These are phyloP conservation scores for Acleris literana DNA, from an alignment of 2,888 invertebrate genomes.

Conservation along the genomic window DNA sequence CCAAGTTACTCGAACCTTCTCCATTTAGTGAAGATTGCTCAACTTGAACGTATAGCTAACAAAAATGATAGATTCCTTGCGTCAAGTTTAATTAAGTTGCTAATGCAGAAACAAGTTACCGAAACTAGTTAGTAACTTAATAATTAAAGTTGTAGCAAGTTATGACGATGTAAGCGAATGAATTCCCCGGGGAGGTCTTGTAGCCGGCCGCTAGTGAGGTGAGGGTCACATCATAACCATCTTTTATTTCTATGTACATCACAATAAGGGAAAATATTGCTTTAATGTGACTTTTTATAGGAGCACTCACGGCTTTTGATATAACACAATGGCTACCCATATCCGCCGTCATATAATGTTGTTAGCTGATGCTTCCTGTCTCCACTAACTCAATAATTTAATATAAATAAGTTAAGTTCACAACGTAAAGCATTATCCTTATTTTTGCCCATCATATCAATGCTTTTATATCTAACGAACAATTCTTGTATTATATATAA, in stretches of 20 bases:
- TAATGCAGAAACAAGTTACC: slow-evolving; percentile 67
- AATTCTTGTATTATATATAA: too few species aligned
- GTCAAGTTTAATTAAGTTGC: slow-evolving; percentile 67
- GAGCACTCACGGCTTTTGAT: slow-evolving; percentile 2
- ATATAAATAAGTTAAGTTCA: background rate
- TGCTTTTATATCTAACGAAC: too few species aligned
- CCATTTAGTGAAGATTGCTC: background rate
- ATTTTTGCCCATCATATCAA: too few species aligned
- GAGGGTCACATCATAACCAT: slow-evolving; percentile 20
- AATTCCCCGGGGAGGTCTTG: slow-evolving; percentile 42
- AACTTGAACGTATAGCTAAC: slow-evolving; percentile 24
- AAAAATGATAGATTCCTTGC: slow-evolving; percentile 45
- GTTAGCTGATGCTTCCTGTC: background rate
- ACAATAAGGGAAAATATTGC: slow-evolving; percentile 1
- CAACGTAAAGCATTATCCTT: too few species aligned
- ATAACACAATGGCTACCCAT: background rate
- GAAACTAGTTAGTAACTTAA: slow-evolving; percentile 70
- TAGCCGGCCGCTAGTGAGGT: slow-evolving; percentile 12
- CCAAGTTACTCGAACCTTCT: too few species aligned
- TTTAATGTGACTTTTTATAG: slow-evolving; percentile 17
- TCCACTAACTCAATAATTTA: background rate
- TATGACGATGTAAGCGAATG: slow-evolving; percentile 54
- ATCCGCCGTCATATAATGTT: background rate
- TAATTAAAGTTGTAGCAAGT: slow-evolving; percentile 65
- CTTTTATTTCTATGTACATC: slow-evolving; percentile 8